Conservation (phyloP, 2,888 invertebrate genomes). For the Ophioninae sp. region DNA sequence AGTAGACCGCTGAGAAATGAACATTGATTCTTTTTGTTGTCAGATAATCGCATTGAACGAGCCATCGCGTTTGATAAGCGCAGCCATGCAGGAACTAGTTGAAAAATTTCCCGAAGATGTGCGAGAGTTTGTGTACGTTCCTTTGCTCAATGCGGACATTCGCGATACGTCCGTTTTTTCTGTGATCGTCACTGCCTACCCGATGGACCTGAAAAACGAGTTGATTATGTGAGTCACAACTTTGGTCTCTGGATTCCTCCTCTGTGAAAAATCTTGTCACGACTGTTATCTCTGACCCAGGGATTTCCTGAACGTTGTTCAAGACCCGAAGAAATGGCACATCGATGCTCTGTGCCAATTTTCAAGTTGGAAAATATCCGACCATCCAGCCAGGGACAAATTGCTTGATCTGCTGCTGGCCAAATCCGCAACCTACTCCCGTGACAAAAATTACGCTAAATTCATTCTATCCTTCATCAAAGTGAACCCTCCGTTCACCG, state of each 20-base stretch:
- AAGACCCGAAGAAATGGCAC: conserved; percentile 75
- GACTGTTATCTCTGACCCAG: conserved; percentile 63
- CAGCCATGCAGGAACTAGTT: conserved; percentile 66
- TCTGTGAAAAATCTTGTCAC: conserved; percentile 3
- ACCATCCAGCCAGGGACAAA: conserved; percentile 66
- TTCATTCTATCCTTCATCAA: conserved; percentile 71
- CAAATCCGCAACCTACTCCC: conserved; percentile 69
- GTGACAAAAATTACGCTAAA: conserved; percentile 72
- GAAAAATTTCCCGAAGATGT: conserved; percentile 74
- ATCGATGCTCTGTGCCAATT: conserved; percentile 68
- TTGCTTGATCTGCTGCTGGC: conserved; percentile 69
- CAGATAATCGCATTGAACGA: conserved; percentile 69
- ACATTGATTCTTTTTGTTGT: conserved; percentile 9
- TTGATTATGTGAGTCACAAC: conserved; percentile 52
- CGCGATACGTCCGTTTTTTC: conserved; percentile 65
- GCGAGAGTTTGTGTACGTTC: conserved; percentile 70
- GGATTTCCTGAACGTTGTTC: conserved; percentile 67
- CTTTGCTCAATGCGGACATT: conserved; percentile 70
- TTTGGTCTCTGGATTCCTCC: not conserved
- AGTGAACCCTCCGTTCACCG: conserved; percentile 65
- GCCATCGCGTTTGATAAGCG: conserved; percentile 68
- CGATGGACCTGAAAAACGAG: conserved; percentile 40
- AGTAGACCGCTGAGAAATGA: too few species aligned
- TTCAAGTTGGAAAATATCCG: conserved; percentile 61
- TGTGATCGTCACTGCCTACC: conserved; percentile 51